phyloP scores from a whole-genome alignment of 2,797 vertebrate genomes.

The Poeciliopsis gracilis region DNA sequence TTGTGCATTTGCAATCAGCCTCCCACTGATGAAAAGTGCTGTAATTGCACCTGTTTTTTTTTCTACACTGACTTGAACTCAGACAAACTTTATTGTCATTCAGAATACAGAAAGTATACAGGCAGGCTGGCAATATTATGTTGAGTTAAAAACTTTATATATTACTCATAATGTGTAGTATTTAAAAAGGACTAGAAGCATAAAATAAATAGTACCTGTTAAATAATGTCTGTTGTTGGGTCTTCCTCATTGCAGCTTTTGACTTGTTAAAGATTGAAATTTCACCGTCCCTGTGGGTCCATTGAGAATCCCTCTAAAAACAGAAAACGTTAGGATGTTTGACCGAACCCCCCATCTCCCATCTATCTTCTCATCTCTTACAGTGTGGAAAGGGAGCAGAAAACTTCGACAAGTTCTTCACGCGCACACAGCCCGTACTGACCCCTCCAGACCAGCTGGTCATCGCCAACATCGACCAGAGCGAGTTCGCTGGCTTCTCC shows the following conservation, averaged over 20 bases:
- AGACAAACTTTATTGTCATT: background rate
- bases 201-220: background rate
- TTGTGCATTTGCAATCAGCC: background rate
- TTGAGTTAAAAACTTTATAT: background rate
- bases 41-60: background rate
- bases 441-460: slow-evolving; percentile 97
- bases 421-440: slow-evolving; percentile 92
- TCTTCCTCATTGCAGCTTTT: slow-evolving; percentile 55
- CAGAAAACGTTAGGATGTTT: slow-evolving; percentile 14
- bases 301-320: slow-evolving; percentile 35
- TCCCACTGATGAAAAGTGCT: background rate
- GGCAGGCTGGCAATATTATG: background rate
- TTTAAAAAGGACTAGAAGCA: background rate
- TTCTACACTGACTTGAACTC: background rate
- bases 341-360: background rate
- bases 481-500: slow-evolving; percentile 97
- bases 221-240: slow-evolving; percentile 45
- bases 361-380: slow-evolving; percentile 25
- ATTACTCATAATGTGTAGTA: background rate
- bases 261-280: slow-evolving; percentile 41
- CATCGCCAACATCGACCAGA: slow-evolving; percentile 98
- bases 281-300: slow-evolving; percentile 42
- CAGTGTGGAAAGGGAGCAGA: slow-evolving; percentile 97
- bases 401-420: slow-evolving; percentile 99
- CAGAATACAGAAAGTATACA: background rate